These are phyloP conservation scores for Leptestheria dahalacensis DNA, from an alignment of 1,140 invertebrate genomes.

Conservation along the genomic window DNA sequence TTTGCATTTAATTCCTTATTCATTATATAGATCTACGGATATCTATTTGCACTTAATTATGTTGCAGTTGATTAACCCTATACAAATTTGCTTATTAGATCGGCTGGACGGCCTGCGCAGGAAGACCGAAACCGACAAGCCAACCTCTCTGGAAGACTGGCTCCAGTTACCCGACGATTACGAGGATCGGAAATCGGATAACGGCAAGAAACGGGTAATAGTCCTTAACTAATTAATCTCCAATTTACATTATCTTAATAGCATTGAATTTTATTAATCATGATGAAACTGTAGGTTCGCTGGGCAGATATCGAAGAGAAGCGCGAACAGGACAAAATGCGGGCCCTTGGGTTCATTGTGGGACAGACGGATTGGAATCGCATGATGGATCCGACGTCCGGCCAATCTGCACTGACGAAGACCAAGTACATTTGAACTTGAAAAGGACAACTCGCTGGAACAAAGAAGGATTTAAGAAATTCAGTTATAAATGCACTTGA, in stretches of 20 bases:
- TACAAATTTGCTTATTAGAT: too few relatives aligned
- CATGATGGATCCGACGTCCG: conserved; percentile 83
- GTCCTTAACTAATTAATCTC: background rate
- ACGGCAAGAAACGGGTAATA: conserved; percentile 69
- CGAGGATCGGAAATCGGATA: conserved; percentile 36
- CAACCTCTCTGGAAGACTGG: conserved; percentile 70
- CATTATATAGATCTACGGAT: background rate
- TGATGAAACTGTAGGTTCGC: too few relatives aligned
- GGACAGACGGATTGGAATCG: conserved; percentile 86
- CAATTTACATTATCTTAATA: background rate
- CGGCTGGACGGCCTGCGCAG: conserved; percentile 66
- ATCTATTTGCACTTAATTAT: conserved; percentile 15
- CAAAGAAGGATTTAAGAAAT: too few relatives aligned
- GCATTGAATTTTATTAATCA: too few relatives aligned
- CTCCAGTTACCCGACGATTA: conserved; percentile 67
- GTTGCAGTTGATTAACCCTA: too few relatives aligned
- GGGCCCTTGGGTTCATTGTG: conserved; percentile 85
- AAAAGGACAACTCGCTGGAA: too few relatives aligned
- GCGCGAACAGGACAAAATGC: conserved; percentile 72
- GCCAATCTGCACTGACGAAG: conserved; percentile 70
- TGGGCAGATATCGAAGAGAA: conserved; percentile 95
- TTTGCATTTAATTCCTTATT: background rate
- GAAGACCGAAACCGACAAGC: conserved; percentile 29
- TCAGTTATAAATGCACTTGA: too few relatives aligned
- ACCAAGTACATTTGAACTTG: conserved; percentile 87